Conservation (phyloP, 2,888 invertebrate species). For the Tiliacea aurago region DNA sequence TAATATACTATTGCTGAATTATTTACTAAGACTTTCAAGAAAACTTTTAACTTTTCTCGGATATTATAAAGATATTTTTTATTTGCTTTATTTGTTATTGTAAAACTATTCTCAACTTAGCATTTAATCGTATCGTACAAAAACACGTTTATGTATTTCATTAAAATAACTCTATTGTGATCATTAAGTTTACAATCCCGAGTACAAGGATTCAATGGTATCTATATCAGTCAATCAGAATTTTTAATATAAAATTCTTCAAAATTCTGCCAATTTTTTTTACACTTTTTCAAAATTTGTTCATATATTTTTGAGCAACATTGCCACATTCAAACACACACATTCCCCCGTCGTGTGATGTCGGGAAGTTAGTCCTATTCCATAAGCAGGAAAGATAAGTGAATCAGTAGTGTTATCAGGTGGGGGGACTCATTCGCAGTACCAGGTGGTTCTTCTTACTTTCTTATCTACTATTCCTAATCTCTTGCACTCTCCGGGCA, state of each 20-base stretch:
- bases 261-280: conserved; percentile 46
- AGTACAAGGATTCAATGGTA: conserved; percentile 57
- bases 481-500: conserved; percentile 87
- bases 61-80: not conserved
- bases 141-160: conserved; percentile 31
- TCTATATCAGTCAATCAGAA: conserved; percentile 63
- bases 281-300: conserved; percentile 53
- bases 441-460: conserved; percentile 87
- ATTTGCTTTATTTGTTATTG: conserved; percentile 30
- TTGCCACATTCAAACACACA: conserved; percentile 47
- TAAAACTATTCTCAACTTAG: conserved; percentile 25
- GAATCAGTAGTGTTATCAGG: conserved; percentile 36
- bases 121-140: conserved; percentile 24
- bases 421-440: conserved; percentile 82
- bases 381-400: conserved; percentile 42
- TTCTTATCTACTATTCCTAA: conserved; percentile 77
- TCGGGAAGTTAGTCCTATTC: conserved; percentile 36
- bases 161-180: conserved; percentile 38
- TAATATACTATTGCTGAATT: conserved; percentile 20
- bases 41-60: conserved; percentile 4
- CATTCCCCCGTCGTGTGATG: conserved; percentile 25
- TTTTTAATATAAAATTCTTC: conserved; percentile 19
- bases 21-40: conserved; percentile 27
- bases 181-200: conserved; percentile 18
- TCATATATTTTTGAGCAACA: conserved; percentile 54